Evolutionary conservation across 1,140 invertebrate genomes (phyloP).

Genomic region (Drosophila mayri): DNA sequence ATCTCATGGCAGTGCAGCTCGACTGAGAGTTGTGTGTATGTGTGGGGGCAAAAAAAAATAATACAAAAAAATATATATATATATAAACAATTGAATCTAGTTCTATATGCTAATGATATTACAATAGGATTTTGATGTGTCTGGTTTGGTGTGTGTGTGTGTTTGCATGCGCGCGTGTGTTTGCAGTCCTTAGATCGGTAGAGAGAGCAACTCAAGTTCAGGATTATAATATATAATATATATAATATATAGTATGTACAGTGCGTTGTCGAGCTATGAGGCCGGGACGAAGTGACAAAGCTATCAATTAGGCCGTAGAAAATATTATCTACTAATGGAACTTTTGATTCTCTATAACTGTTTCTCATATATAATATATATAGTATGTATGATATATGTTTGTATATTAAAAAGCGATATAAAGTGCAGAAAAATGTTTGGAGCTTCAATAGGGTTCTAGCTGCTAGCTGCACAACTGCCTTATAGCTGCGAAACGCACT

Average conservation of each 20-base stretch:
- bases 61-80: not conserved
- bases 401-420: slow-evolving; percentile 1
- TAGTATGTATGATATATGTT: slow-evolving; percentile 1
- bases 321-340: slow-evolving; percentile 12
- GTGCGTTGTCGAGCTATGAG: slow-evolving; percentile 6
- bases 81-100: slow-evolving; percentile 36
- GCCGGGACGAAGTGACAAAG: slow-evolving; percentile 9
- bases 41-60: not conserved
- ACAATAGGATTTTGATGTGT: slow-evolving; percentile 8
- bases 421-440: slow-evolving; percentile 3
- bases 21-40: slow-evolving; percentile 25
- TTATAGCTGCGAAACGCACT: slow-evolving; percentile 35
- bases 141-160: slow-evolving; percentile 10
- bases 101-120: slow-evolving; percentile 46
- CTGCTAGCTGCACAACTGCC: not conserved
- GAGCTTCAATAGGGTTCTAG: not conserved
- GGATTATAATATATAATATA: not conserved
- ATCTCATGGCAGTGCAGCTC: slow-evolving; percentile 52
- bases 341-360: slow-evolving; percentile 9
- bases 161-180: not conserved
- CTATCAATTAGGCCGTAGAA: slow-evolving; percentile 18
- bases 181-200: slow-evolving; percentile 40
- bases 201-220: slow-evolving; percentile 34
- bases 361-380: slow-evolving; percentile 4
- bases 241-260: slow-evolving; percentile 5